Conservation (phyloP, 2,888 invertebrate species). For the Dynastes maya region DNA sequence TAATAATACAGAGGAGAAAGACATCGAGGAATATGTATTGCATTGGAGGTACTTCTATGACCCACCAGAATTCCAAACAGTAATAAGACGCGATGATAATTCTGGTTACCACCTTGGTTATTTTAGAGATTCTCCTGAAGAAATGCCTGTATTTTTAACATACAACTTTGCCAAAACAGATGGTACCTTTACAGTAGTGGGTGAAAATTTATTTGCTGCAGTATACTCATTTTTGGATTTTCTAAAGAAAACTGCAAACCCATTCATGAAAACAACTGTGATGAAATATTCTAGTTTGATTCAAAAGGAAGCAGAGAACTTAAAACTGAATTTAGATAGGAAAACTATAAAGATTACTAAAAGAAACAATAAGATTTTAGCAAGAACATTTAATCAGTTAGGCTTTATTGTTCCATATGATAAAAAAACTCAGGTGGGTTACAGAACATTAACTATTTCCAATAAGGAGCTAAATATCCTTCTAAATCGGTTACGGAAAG, state of each 20-base stretch:
- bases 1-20: conserved; percentile 68
- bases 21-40: conserved; percentile 78
- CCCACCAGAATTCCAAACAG: conserved; percentile 94
- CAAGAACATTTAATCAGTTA: conserved; percentile 84
- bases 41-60: conserved; percentile 96
- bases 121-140: conserved; percentile 87
- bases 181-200: conserved; percentile 81
- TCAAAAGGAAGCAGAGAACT: conserved; percentile 76
- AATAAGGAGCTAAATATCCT: conserved; percentile 76
- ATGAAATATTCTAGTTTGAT: conserved; percentile 76
- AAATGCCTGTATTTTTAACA: conserved; percentile 84
- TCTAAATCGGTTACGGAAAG: conserved; percentile 77
- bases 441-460: conserved; percentile 75
- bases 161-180: conserved; percentile 81
- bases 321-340: conserved; percentile 75
- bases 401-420: conserved; percentile 91
- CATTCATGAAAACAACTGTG: conserved; percentile 78
- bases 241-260: conserved; percentile 72
- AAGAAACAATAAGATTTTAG: conserved; percentile 76
- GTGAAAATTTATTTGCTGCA: conserved; percentile 86
- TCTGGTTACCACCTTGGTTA: conserved; percentile 91
- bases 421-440: conserved; percentile 87
- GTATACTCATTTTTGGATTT: conserved; percentile 76
- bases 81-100: conserved; percentile 79
- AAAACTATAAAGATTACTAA: conserved; percentile 76